These are phyloP conservation scores for Cephus spinipes DNA, from an alignment of 2,888 invertebrate genomes.

Conservation along the genomic window DNA sequence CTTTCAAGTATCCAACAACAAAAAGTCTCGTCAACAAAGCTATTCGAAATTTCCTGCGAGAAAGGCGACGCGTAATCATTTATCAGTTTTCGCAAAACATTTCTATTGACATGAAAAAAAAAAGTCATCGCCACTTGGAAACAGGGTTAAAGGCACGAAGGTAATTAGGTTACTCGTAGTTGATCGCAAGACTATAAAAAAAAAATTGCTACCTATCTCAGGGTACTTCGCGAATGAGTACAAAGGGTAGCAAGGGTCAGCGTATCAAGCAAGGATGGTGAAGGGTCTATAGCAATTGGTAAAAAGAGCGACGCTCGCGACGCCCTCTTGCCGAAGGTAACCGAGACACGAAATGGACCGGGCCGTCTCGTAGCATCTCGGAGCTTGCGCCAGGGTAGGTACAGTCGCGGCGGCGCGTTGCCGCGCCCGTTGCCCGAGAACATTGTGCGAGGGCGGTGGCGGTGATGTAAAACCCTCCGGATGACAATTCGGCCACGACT, in stretches of 20 bases:
- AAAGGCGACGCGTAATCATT: background rate
- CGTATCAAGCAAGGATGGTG: background rate
- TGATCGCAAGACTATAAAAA: background rate
- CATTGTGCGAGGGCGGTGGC: conserved; percentile 8
- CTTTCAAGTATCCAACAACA: background rate
- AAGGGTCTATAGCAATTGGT: background rate
- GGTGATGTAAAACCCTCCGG: background rate
- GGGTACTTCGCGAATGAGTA: background rate
- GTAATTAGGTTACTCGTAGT: background rate
- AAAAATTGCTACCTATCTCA: background rate
- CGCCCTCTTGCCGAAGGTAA: conserved; percentile 15
- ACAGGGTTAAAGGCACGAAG: background rate
- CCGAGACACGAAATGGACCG: conserved; percentile 22
- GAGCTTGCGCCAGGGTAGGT: conserved; percentile 11
- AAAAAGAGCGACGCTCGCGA: conserved; percentile 12
- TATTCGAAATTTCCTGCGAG: background rate
- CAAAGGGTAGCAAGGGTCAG: background rate
- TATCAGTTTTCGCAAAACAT: background rate
- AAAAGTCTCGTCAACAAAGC: background rate
- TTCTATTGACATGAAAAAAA: background rate
- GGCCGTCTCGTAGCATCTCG: conserved; percentile 4
- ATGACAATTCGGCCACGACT: background rate
- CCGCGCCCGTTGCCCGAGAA: conserved; percentile 23
- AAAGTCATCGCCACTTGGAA: background rate
- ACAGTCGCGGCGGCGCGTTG: conserved; percentile 30